Evolutionary conservation across 2,888 invertebrate genomes (phyloP).

Genomic region (Meandrusa payeni): DNA sequence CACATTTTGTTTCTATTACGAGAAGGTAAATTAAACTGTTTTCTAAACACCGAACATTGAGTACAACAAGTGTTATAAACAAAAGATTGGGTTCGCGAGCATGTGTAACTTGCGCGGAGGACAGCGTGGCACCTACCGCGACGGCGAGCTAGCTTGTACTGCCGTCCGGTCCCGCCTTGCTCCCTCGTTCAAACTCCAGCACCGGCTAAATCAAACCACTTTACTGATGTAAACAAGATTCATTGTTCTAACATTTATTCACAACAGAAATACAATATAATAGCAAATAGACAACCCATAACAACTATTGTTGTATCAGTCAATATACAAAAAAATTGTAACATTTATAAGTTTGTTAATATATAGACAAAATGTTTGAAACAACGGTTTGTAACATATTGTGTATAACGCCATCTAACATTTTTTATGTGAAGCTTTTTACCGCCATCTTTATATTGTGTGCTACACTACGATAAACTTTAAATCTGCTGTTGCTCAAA

Average conservation of each 20-base stretch:
- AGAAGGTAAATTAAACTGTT: constrained; percentile 35
- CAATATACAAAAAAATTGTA: too few relatives aligned
- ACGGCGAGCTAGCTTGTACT: constrained; percentile 70
- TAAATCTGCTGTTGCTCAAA: too few relatives aligned
- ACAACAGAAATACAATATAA: too few relatives aligned
- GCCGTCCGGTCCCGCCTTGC: constrained; percentile 46
- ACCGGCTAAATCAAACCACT: constrained; percentile 38
- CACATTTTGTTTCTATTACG: constrained; percentile 42
- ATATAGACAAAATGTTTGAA: not conserved
- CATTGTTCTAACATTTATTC: not conserved
- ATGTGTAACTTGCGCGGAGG: constrained; percentile 51
- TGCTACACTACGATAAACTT: too few relatives aligned
- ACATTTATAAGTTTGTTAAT: not conserved
- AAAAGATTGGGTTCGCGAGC: constrained; percentile 67
- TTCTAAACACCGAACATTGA: constrained; percentile 35
- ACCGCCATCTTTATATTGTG: constrained; percentile 9
- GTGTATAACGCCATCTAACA: constrained; percentile 12
- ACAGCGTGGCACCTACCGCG: constrained; percentile 69
- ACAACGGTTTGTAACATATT: too few relatives aligned
- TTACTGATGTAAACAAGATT: constrained; percentile 14
- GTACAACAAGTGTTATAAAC: constrained; percentile 69
- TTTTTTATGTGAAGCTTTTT: not conserved
- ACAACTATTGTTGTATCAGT: too few relatives aligned
- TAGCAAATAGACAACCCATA: too few relatives aligned
- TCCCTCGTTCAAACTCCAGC: constrained; percentile 53